Evolutionary conservation across 2,113 vertebrate species (phyloP).

Genomic region (Fregetta grallaria): DNA sequence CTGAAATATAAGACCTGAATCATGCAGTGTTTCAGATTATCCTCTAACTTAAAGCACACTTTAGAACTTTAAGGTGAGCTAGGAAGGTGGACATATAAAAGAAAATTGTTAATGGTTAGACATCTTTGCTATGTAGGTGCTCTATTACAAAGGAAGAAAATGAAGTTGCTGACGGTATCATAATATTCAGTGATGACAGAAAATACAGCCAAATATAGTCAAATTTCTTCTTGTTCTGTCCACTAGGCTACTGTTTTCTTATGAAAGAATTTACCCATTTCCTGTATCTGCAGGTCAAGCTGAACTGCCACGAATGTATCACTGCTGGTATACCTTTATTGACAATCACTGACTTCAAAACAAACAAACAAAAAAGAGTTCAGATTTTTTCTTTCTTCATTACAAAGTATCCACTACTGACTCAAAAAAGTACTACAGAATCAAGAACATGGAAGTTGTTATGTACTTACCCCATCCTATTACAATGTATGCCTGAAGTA

Average conservation of each 20-base stretch:
- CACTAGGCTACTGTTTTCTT: neutral
- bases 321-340: neutral
- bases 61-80: neutral
- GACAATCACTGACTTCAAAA: neutral
- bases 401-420: neutral
- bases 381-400: neutral
- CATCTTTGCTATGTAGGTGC: neutral
- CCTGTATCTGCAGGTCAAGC: neutral
- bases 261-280: neutral
- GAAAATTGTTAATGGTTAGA: neutral
- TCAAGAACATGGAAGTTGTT: neutral
- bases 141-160: neutral
- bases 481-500: slow-evolving; percentile 86
- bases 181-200: neutral
- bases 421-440: neutral
- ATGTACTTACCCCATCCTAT: slow-evolving; percentile 89
- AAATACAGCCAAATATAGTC: neutral
- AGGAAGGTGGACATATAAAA: neutral
- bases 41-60: neutral
- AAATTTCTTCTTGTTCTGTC: neutral
- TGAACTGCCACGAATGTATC: neutral
- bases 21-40: neutral
- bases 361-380: neutral
- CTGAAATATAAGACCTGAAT: neutral
- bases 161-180: neutral